Base-by-base conservation (phyloP, 2,888 invertebrate genomes). In the Pristionchus fissidentatus region DNA sequence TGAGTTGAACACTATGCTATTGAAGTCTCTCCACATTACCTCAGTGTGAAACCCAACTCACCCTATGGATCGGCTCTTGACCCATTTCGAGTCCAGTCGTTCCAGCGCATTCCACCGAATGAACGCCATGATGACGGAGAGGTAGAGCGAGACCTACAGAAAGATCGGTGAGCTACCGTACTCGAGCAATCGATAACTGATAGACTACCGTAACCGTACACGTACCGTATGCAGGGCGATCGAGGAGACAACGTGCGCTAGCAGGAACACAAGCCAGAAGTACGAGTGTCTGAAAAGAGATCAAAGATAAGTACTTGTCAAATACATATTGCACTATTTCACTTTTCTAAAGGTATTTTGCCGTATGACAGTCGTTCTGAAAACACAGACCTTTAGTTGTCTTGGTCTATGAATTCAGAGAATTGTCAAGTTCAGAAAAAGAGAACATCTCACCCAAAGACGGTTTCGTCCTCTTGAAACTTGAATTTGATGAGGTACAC, bases 71-170 rank as follows among this genome's bases (percentile, higher is more conserved):
- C 86, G 85, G 62, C 87, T 87, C 79, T 88, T 88, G n/a, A 89
- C 87, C 89, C 89, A 89, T 86, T 87, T 88, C 22, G 88, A 87
- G 75, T 89, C 88, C 1, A 89, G 80, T 26, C 89, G 84, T 75
- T 89, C 89, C 26, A 89, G 81, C 0, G 88, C 87, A 1, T 87
- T 89, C 89, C 89, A 89, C 84, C 89, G 73, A 49, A 89, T 87
- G 32, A 89, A 86, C 62, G 83, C 83, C 83, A 83, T 83, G 70
- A 83, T 73, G 38, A 83, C 83, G 2, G 70, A 83, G 26, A 83
- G 73, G 55, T 83, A 83, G 70, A 83, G 83, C 19, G 83, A 73
- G 0, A 70, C 70, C 70, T 70, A 4, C 2, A 3, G 57, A 13
- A 57, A 57, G 19, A 52, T 55, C n/a, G n/a, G 26, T 1, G 41